Conservation (phyloP, 2,888 invertebrate genomes). For the Euclidia mi region DNA sequence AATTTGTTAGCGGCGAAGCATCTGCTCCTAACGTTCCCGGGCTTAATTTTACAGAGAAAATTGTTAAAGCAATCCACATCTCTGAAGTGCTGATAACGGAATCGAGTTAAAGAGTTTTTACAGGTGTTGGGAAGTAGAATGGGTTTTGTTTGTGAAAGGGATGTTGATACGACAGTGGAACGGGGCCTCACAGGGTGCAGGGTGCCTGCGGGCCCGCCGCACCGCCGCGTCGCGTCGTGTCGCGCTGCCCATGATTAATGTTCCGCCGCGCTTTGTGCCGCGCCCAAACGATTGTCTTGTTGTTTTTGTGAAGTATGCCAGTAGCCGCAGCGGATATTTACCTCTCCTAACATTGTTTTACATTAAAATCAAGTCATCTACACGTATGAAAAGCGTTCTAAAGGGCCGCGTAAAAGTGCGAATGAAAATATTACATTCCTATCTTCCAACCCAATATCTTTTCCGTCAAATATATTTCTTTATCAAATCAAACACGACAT, state of each 20-base stretch:
- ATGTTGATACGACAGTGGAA: constrained; percentile 39
- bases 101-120: constrained; percentile 56
- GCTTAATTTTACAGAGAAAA: constrained; percentile 59
- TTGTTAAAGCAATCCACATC: constrained; percentile 53
- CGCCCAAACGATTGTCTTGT: constrained; percentile 3
- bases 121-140: constrained; percentile 55
- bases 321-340: background rate
- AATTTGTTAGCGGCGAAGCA: constrained; percentile 54
- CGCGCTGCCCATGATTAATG: constrained; percentile 14
- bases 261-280: constrained; percentile 7
- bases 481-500: constrained; percentile 3
- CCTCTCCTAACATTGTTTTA: background rate
- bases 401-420: background rate
- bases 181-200: constrained; percentile 20
- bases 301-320: constrained; percentile 18
- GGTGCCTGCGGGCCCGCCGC: constrained; percentile 23
- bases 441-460: background rate
- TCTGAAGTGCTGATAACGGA: constrained; percentile 53
- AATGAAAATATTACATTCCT: background rate
- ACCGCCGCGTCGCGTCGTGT: too few species aligned
- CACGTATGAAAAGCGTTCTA: background rate
- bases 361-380: too few species aligned
- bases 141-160: constrained; percentile 44
- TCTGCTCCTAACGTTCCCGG: constrained; percentile 56
- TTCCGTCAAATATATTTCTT: constrained; percentile 6